Conservation (phyloP, 2,888 invertebrate species). For the Tenthredo amoena region DNA sequence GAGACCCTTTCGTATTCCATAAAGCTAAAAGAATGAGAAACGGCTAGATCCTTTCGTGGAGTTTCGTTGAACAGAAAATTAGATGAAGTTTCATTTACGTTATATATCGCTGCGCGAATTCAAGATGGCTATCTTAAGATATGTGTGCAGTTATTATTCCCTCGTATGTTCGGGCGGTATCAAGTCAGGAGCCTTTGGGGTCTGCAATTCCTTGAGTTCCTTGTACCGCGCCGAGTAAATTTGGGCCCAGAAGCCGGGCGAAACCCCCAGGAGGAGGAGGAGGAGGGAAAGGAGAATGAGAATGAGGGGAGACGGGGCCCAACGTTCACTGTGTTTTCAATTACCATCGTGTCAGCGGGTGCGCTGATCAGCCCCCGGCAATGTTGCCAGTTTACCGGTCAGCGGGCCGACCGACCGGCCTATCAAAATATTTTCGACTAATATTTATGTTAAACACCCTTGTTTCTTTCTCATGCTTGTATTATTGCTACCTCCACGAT, state of each 20-base stretch:
- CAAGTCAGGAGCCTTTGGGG: slow-evolving; percentile 25
- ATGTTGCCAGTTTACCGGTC: slow-evolving; percentile 52
- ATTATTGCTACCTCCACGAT: slow-evolving; percentile 28
- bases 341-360: slow-evolving; percentile 72
- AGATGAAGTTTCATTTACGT: not conserved
- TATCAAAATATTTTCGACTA: slow-evolving; percentile 72
- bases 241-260: slow-evolving; percentile 42
- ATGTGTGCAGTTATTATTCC: slow-evolving; percentile 7
- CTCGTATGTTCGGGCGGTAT: slow-evolving; percentile 24
- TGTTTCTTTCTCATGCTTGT: slow-evolving; percentile 19
- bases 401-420: slow-evolving; percentile 60
- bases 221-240: slow-evolving; percentile 41
- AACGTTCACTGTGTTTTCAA: slow-evolving; percentile 67
- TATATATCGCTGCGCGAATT: not conserved
- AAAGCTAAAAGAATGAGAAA: not conserved
- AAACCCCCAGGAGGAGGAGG: slow-evolving; percentile 4
- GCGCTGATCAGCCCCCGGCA: slow-evolving; percentile 67
- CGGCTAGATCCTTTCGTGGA: not conserved
- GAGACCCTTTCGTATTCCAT: not conserved
- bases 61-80: not conserved
- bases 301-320: not conserved
- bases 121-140: not conserved
- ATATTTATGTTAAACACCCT: slow-evolving; percentile 71
- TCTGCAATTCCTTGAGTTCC: slow-evolving; percentile 28
- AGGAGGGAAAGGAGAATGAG: not conserved